phyloP scores from a whole-genome alignment of 2,888 invertebrate genomes.

The Caenorhabditis sp. region DNA sequence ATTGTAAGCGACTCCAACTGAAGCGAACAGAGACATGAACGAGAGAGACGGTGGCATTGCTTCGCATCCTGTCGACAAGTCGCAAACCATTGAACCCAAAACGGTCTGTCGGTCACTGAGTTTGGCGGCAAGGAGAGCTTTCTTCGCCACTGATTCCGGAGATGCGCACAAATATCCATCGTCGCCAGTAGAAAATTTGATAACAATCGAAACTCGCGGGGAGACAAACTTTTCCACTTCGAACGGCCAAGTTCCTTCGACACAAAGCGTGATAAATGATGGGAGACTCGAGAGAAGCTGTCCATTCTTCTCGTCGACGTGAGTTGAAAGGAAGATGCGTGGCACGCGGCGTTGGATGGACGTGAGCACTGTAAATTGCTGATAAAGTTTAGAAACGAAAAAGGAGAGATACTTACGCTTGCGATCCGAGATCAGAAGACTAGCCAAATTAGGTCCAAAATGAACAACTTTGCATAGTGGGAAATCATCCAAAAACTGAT shows the following conservation, averaged over 20 bases:
- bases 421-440: conserved; percentile 70
- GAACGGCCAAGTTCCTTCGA: conserved; percentile 75
- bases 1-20: conserved; percentile 78
- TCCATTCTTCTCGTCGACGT: conserved; percentile 72
- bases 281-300: conserved; percentile 69
- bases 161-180: conserved; percentile 79
- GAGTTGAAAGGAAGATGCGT: conserved; percentile 74
- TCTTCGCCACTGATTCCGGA: conserved; percentile 78
- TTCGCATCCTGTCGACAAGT: conserved; percentile 79
- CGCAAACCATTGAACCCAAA: conserved; percentile 78
- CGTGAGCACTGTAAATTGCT: conserved; percentile 63
- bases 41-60: conserved; percentile 79
- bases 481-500: conserved; percentile 78
- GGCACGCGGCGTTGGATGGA: conserved; percentile 75
- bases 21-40: conserved; percentile 75
- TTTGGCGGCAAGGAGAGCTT: conserved; percentile 75
- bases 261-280: conserved; percentile 76
- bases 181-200: conserved; percentile 77
- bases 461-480: conserved; percentile 76
- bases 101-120: conserved; percentile 70
- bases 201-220: conserved; percentile 73
- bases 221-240: conserved; percentile 71
- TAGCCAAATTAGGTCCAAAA: conserved; percentile 77
- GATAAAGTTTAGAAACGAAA: neutral
- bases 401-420: conserved; percentile 44